Base-by-base conservation (phyloP, 1,140 invertebrate genomes). In the Adelges cooleyi region DNA sequence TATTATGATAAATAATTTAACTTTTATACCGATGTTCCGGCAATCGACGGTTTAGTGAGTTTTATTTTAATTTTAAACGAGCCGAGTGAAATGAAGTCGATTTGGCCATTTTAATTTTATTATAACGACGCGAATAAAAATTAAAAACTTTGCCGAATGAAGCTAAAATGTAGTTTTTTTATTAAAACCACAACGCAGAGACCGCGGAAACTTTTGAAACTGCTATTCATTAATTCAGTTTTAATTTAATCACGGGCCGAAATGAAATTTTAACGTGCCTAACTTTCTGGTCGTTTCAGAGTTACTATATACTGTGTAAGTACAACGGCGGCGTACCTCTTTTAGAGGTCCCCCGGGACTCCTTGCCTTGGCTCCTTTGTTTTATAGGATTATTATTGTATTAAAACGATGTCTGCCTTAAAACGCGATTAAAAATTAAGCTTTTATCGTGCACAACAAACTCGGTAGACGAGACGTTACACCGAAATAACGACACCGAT, bases 351-450 rank as follows among this genome's bases (percentile, higher is more conserved):
- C 33, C 56, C 40, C 40, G 56, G 56, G 56, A 62, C 23, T 62
- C 17, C 56, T 62, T 62, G 40, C 56, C 25, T 6, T n/a, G n/a
- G 40, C 38, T 40, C 56, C 44, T 62, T 62, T 62, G 56, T 48
- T 62, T 62, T 48, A 48, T 48, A 15, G 25, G 15, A 48, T 62
- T 62, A 62, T 62, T 62, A 62, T 62, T 62, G 56, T 62, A 62
- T 62, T 62, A 62, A 62, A 62, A 62, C 56, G 56, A 62, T 48
- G 23, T 62, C 42, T 29, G 56, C 56, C 42, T 62, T 62, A 62
- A 62, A 62, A 62, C 18, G 56, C 38, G 56, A 62, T 62, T 62
- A 62, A 62, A 62, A 62, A 62, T 62, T 62, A 62, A 62, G 56
- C 56, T 48, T 40, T 48, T 62, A 62, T 62, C 56, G 40, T 23